Evolutionary conservation across 2,888 invertebrate species (phyloP).

Genomic region (Reticulitermes lucifugus): DNA sequence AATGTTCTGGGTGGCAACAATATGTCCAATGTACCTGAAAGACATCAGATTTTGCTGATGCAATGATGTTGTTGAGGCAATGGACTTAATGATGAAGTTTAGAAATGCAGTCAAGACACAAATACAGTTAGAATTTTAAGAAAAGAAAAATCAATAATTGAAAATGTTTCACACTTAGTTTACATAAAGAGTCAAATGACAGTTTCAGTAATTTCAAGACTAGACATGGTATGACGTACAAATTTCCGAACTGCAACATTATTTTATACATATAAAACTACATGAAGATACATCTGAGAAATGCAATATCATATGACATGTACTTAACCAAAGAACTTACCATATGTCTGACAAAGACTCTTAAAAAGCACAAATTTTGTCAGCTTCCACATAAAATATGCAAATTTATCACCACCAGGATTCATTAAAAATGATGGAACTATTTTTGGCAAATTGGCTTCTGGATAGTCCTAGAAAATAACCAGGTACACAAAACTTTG

Average conservation of each 20-base stretch:
- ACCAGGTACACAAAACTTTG: background rate
- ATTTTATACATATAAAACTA: background rate
- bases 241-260: background rate
- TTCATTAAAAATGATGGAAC: slow-evolving; percentile 11
- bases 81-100: no score
- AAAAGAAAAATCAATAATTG: background rate
- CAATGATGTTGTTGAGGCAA: no score
- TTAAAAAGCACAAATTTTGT: background rate
- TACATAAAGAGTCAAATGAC: background rate
- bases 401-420: slow-evolving; percentile 36
- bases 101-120: background rate
- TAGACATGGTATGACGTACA: background rate
- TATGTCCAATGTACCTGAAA: background rate
- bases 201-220: background rate
- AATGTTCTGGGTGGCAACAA: background rate
- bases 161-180: background rate
- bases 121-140: background rate
- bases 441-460: slow-evolving; percentile 20
- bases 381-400: slow-evolving; percentile 10
- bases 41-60: no score
- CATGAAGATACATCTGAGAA: background rate
- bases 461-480: slow-evolving; percentile 19
- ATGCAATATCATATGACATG: background rate
- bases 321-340: background rate
- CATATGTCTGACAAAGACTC: background rate